These are phyloP conservation scores for Neopelma chrysocephalum DNA, from an alignment of 2,797 vertebrate species.

Conservation along the genomic window DNA sequence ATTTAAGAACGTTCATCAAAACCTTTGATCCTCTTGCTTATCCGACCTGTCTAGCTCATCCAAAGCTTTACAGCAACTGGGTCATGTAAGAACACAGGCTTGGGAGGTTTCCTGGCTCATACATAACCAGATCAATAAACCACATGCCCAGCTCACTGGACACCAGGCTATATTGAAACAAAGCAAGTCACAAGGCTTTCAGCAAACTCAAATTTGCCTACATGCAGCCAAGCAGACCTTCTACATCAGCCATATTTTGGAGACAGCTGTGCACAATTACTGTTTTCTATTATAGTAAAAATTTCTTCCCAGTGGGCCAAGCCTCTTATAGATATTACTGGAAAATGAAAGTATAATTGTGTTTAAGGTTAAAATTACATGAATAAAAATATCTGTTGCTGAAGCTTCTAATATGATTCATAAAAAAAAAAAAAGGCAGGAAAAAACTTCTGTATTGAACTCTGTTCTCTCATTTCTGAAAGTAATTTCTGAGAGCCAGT, in stretches of 20 bases:
- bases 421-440: background rate
- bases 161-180: slow-evolving; percentile 6
- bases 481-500: background rate
- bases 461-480: background rate
- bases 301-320: background rate
- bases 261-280: background rate
- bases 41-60: background rate
- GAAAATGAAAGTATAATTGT: background rate
- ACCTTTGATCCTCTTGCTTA: background rate
- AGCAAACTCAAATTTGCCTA: background rate
- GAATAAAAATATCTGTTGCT: background rate
- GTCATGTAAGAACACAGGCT: background rate
- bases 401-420: background rate
- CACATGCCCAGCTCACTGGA: background rate
- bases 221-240: background rate
- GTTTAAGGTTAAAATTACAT: background rate
- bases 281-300: background rate
- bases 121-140: slow-evolving; percentile 24
- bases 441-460: background rate
- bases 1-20: background rate
- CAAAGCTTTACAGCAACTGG: background rate
- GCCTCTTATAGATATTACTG: background rate
- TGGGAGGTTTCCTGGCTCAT: slow-evolving; percentile 5
- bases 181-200: background rate
- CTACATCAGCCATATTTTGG: background rate